These are phyloP conservation scores for Esox masquinongy DNA, from an alignment of 2,797 vertebrate species.

Conservation along the genomic window DNA sequence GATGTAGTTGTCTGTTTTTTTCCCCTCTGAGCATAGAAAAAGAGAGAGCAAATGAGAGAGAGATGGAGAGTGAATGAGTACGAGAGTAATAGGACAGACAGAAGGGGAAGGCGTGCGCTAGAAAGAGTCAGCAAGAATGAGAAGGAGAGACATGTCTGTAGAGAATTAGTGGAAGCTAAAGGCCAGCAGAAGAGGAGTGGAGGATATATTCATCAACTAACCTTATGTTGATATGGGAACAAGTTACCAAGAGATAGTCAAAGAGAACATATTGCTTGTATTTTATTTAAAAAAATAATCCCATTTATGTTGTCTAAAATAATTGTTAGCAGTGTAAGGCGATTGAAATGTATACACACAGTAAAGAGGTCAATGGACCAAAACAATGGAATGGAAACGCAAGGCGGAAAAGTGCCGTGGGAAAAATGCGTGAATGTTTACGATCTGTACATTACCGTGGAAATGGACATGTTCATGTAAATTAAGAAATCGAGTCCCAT, in stretches of 20 bases:
- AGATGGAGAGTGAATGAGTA: constrained; percentile 32
- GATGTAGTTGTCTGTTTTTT: constrained; percentile 52
- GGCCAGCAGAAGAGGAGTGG: constrained; percentile 35
- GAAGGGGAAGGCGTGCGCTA: constrained; percentile 28
- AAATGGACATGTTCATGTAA: too few relatives aligned
- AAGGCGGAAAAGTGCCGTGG: too few relatives aligned
- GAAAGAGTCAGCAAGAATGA: constrained; percentile 5
- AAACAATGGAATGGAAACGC: too few relatives aligned
- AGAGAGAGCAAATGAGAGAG: constrained; percentile 26
- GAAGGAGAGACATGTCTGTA: constrained; percentile 47
- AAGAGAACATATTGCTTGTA: background rate
- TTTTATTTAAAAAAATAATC: background rate
- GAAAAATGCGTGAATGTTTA: too few relatives aligned
- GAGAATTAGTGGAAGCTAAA: constrained; percentile 41
- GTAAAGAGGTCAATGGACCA: background rate
- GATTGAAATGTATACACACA: background rate
- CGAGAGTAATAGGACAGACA: constrained; percentile 26
- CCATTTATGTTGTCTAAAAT: background rate
- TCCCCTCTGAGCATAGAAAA: constrained; percentile 42
- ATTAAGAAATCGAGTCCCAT: too few relatives aligned
- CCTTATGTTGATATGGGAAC: constrained; percentile 7
- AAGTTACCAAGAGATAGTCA: background rate
- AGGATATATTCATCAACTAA: constrained; percentile 27
- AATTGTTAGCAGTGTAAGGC: background rate
- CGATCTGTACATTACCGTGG: too few relatives aligned